phyloP scores from a whole-genome alignment of 2,888 invertebrate genomes.

The Chrysolina haemoptera region DNA sequence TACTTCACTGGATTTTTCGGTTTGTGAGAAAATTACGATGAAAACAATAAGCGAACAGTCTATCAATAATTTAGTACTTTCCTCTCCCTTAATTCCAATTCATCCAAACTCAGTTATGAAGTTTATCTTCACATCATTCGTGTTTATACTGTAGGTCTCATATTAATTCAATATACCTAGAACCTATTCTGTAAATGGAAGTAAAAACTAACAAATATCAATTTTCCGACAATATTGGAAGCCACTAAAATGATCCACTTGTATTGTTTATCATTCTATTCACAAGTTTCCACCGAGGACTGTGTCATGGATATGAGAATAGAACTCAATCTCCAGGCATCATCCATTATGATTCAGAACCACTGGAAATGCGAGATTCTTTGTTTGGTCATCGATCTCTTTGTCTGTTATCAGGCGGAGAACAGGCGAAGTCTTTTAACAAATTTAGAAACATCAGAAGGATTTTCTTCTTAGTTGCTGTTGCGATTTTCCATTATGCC shows the following conservation, averaged over 20 bases:
- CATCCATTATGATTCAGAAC: slow-evolving; percentile 13
- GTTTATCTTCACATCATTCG: too few species aligned
- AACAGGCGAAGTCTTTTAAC: slow-evolving; percentile 4
- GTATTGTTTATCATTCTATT: slow-evolving; percentile 11
- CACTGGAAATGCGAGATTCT: not conserved
- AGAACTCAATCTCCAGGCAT: slow-evolving; percentile 6
- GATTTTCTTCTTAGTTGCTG: not conserved
- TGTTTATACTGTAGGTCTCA: not conserved
- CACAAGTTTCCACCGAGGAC: not conserved
- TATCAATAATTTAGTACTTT: too few species aligned
- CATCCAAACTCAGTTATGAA: too few species aligned
- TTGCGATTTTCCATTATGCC: not conserved
- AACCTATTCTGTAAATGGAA: not conserved
- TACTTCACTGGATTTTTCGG: too few species aligned
- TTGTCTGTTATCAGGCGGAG: not conserved
- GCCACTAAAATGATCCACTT: slow-evolving; percentile 4
- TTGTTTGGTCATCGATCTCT: not conserved
- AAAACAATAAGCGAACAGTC: too few species aligned
- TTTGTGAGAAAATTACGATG: too few species aligned
- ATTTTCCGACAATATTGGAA: not conserved
- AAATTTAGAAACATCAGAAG: not conserved
- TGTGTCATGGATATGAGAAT: slow-evolving; percentile 3
- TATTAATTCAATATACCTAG: not conserved
- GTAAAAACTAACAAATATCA: not conserved
- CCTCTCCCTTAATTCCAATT: too few species aligned